Conservation (phyloP, 1,140 invertebrate genomes). For the Maniola jurtina region DNA sequence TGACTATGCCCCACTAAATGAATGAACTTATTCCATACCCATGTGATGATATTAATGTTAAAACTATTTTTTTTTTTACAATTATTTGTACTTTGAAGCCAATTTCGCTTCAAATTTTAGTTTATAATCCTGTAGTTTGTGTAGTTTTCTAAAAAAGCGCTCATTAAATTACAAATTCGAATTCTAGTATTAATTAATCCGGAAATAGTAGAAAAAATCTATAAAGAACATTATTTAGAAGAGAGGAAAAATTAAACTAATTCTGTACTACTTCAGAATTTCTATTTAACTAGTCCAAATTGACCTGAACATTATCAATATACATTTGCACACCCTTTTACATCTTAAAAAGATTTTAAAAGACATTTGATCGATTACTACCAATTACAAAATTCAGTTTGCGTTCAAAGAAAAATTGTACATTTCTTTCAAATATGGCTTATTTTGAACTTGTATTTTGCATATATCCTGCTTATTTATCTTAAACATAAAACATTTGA, state of each 20-base stretch:
- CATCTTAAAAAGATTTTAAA: background rate
- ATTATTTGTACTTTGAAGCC: background rate
- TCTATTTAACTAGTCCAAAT: constrained; percentile 48
- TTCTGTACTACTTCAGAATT: constrained; percentile 13
- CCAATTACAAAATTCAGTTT: background rate
- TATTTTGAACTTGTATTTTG: constrained; percentile 23
- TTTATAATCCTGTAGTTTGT: background rate
- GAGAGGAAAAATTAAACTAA: constrained; percentile 6
- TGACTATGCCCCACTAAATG: constrained; percentile 4
- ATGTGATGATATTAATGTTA: background rate
- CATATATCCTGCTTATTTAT: background rate
- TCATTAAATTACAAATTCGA: background rate
- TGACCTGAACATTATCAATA: constrained; percentile 52
- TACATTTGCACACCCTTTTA: constrained; percentile 39
- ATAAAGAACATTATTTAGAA: constrained; percentile 10
- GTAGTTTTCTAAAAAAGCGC: background rate
- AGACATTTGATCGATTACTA: background rate
- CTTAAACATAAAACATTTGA: background rate
- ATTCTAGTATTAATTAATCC: background rate
- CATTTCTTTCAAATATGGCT: constrained; percentile 22
- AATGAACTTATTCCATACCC: background rate
- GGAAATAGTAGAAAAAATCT: background rate
- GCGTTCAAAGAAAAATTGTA: constrained; percentile 1
- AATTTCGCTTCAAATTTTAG: background rate
- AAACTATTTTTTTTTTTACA: background rate